Evolutionary conservation across 2,113 vertebrate genomes (phyloP).

Genomic region (Fregetta grallaria): DNA sequence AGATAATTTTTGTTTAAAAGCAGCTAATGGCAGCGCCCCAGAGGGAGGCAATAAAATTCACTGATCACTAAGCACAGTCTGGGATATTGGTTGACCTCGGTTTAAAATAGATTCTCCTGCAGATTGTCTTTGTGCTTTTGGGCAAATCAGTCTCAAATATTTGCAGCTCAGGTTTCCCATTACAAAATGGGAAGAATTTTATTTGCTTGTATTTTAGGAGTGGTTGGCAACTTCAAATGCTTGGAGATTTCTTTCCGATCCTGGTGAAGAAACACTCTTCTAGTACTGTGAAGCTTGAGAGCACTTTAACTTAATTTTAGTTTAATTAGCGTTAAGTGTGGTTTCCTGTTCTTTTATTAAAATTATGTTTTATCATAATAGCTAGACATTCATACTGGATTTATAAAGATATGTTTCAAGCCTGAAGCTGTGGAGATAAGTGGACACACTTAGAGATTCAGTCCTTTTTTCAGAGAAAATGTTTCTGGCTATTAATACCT

Average conservation of each 20-base stretch:
- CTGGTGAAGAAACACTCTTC: not conserved
- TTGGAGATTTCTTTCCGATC: not conserved
- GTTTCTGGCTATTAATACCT: not conserved
- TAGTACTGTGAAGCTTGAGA: not conserved
- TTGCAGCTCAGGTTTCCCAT: not conserved
- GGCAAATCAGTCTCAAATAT: not conserved
- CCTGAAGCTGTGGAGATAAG: not conserved
- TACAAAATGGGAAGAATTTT: not conserved
- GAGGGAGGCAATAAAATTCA: not conserved
- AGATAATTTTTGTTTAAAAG: not conserved
- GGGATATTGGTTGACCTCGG: not conserved
- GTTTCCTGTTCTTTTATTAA: not conserved
- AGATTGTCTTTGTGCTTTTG: not conserved
- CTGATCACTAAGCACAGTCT: not conserved
- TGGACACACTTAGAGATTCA: not conserved
- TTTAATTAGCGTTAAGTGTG: not conserved
- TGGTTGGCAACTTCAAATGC: not conserved
- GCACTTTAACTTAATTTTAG: slow-evolving; percentile 16
- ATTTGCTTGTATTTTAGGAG: not conserved
- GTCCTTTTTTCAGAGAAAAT: not conserved
- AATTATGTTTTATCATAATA: not conserved
- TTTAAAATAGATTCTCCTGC: not conserved
- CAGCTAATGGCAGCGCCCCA: not conserved
- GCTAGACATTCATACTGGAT: not conserved
- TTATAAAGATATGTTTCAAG: not conserved